phyloP scores from a whole-genome alignment of 1,140 invertebrate species.

The Dendrolimus kikuchii region DNA sequence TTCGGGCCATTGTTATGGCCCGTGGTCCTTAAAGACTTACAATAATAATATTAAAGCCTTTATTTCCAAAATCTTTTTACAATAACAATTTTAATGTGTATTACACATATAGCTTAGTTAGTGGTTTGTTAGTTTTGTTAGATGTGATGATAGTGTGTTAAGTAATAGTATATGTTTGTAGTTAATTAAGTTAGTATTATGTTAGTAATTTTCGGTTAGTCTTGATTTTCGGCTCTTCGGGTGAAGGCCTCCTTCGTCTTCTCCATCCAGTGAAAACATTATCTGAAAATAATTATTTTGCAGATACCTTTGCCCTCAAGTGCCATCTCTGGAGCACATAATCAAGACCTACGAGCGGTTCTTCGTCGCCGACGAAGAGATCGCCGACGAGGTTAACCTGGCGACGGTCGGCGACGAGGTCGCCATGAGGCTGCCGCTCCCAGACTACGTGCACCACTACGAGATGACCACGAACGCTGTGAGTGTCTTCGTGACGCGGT shows the following conservation, averaged over 20 bases:
- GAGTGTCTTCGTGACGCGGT: constrained; percentile 11
- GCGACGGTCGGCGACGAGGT: constrained; percentile 22
- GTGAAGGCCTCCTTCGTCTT: no score
- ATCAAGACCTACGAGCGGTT: constrained; percentile 36
- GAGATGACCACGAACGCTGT: constrained; percentile 22
- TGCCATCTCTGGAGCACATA: constrained; percentile 40
- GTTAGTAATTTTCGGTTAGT: no score
- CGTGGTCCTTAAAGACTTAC: no score
- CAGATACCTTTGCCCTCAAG: constrained; percentile 49
- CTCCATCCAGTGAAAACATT: no score
- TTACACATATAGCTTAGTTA: no score
- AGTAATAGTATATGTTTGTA: neutral
- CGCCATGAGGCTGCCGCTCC: constrained; percentile 35
- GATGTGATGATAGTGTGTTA: neutral
- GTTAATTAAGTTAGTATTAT: no score
- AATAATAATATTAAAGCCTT: no score
- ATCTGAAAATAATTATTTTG: neutral
- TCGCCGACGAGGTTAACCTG: constrained; percentile 22
- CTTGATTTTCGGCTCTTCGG: no score
- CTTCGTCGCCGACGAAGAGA: constrained; percentile 18
- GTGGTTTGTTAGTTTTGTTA: no score
- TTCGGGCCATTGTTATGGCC: no score
- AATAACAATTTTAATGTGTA: no score
- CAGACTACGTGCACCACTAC: constrained; percentile 30
- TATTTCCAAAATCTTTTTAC: no score